These are phyloP conservation scores for Glareola pratincola DNA, from an alignment of 2,113 vertebrate genomes.

Conservation along the genomic window DNA sequence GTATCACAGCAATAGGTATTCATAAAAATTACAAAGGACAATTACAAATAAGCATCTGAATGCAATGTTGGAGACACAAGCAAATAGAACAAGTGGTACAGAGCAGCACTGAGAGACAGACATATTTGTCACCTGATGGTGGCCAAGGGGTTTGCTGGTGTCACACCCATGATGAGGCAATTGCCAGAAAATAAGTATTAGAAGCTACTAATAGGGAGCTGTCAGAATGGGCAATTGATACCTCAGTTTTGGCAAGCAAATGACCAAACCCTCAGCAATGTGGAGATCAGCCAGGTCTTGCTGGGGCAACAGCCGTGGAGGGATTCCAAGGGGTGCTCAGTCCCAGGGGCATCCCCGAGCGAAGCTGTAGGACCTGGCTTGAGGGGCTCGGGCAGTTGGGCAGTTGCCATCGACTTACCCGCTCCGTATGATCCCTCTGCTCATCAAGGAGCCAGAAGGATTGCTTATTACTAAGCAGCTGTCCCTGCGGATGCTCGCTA, in stretches of 20 bases:
- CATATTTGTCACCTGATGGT: fast-evolving
- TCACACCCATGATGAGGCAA: neutral
- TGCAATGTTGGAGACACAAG: neutral
- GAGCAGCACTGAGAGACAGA: neutral
- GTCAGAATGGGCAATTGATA: neutral
- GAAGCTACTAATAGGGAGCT: neutral
- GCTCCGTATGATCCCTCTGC: fast-evolving
- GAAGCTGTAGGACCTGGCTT: neutral
- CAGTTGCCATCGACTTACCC: neutral
- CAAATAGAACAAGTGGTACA: neutral
- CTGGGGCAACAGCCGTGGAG: fast-evolving
- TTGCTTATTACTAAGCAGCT: neutral
- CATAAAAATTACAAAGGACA: neutral
- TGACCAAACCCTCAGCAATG: fast-evolving
- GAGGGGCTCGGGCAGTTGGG: no score
- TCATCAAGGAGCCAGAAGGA: neutral
- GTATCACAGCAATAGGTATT: neutral
- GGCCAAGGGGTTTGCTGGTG: neutral
- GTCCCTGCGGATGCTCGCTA: neutral
- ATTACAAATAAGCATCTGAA: neutral
- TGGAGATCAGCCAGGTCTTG: neutral
- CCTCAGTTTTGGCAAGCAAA: neutral
- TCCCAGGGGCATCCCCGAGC: fast-evolving
- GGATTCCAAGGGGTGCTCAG: neutral
- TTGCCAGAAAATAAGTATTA: neutral